Percentiles rank a stretch among this genome's conserved stretches.
These are phyloP conservation scores for Augiades crinisus DNA, from an alignment of 2,888 invertebrate genomes.

Conservation along the genomic window DNA sequence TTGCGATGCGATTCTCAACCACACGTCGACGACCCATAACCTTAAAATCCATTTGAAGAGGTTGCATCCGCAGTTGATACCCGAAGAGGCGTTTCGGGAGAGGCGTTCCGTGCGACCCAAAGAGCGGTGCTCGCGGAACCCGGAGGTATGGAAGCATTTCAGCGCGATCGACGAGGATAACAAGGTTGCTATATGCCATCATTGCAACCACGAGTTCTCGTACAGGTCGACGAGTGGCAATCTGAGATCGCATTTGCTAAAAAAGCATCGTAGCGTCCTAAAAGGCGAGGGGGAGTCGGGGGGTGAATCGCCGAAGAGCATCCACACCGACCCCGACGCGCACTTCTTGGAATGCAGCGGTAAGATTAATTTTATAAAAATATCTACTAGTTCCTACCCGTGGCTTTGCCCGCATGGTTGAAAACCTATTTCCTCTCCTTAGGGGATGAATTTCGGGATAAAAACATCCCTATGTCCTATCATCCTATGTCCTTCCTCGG, in stretches of 20 bases:
- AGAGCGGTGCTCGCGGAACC: no score
- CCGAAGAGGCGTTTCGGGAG: no score
- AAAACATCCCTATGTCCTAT: no score
- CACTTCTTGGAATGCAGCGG: not conserved
- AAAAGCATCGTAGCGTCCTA: not conserved
- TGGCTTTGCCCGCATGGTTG: no score
- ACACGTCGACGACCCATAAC: no score
- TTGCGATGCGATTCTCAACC: not conserved
- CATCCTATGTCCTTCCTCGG: no score
- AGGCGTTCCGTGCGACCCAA: no score
- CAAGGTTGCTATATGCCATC: not conserved
- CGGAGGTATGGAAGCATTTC: conserved; percentile 9
- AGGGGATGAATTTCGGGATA: no score
- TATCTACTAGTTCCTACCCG: no score
- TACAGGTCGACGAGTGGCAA: conserved; percentile 12
- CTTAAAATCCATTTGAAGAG: conserved; percentile 2
- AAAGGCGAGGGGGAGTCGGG: not conserved
- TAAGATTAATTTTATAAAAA: no score
- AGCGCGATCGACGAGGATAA: not conserved
- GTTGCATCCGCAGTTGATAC: not conserved
- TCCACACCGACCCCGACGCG: conserved; percentile 8
- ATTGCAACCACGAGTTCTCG: conserved; percentile 1
- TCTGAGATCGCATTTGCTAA: conserved; percentile 3
- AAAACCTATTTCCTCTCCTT: no score
- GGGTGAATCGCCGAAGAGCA: not conserved